Percentiles rank a stretch among this genome's conserved stretches.
phyloP scores from a whole-genome alignment of 35 echinoderm and acorn worm genomes.

The Eucidaris tribuloides region DNA sequence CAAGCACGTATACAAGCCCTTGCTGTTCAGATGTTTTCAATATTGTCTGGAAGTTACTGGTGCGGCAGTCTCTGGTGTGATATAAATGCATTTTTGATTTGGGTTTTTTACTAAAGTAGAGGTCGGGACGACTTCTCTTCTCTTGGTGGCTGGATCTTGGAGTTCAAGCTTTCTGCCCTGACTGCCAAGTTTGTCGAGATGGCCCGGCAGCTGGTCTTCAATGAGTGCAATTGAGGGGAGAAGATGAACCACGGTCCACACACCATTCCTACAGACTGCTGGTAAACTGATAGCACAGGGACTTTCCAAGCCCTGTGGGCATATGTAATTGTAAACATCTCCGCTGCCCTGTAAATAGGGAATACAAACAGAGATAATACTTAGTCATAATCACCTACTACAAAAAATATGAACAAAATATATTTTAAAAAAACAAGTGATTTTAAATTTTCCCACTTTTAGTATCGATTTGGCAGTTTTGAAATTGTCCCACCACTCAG shows the following conservation, averaged over 20 bases:
- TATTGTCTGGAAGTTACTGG: conserved; percentile 54
- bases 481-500: too few species aligned
- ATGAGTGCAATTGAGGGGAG: conserved; percentile 94
- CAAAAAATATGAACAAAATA: neutral
- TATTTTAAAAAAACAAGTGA: neutral
- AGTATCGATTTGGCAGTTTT: too few species aligned
- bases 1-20: conserved; percentile 55
- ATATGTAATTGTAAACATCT: conserved; percentile 93
- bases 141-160: conserved; percentile 69
- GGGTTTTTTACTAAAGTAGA: conserved; percentile 68
- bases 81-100: conserved; percentile 77
- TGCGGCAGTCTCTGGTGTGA: conserved; percentile 91
- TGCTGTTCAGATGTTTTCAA: conserved; percentile 32
- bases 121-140: conserved; percentile 48
- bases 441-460: too few species aligned
- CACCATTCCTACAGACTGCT: conserved; percentile 55
- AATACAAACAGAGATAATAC: too few species aligned
- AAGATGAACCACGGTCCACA: conserved; percentile 79
- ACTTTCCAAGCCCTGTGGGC: conserved; percentile 98
- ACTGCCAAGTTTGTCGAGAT: conserved; percentile 71
- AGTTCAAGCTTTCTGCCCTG: conserved; percentile 77
- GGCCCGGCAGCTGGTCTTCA: conserved; percentile 92
- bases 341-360: conserved; percentile 65
- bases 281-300: conserved; percentile 97
- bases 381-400: too few species aligned